Evolutionary conservation across 2,888 invertebrate genomes (phyloP).

Genomic region (Cataglyphis rosenhaueri): DNA sequence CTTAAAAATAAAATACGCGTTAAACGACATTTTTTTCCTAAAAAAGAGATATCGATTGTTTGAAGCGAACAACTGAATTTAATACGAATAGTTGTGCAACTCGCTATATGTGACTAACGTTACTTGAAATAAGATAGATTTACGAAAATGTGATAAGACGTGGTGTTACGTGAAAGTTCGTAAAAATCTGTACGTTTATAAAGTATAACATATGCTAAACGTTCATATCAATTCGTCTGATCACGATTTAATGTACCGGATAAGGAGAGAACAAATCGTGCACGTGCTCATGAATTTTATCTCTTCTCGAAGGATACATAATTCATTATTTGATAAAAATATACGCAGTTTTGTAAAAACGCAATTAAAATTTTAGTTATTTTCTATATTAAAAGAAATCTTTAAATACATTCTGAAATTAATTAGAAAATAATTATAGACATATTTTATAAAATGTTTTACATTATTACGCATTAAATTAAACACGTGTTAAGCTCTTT

Average conservation of each 20-base stretch:
- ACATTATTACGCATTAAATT: neutral
- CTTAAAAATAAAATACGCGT: neutral
- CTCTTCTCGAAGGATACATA: constrained; percentile 18
- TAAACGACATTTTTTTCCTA: neutral
- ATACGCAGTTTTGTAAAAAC: neutral
- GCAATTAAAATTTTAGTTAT: neutral
- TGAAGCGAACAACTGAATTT: neutral
- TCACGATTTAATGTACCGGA: neutral
- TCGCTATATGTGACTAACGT: neutral
- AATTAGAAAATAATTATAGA: neutral
- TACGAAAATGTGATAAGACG: neutral
- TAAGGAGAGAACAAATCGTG: neutral
- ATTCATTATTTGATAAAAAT: constrained; percentile 3
- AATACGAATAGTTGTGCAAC: neutral
- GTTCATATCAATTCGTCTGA: neutral
- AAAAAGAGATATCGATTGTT: neutral
- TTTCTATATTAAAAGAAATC: neutral
- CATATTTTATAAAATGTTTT: neutral
- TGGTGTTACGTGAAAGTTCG: neutral
- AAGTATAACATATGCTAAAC: constrained; percentile 22
- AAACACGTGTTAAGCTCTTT: neutral
- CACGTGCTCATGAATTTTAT: constrained; percentile 30
- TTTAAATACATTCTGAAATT: neutral
- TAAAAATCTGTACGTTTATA: neutral
- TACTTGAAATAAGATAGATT: neutral